A percentile compares a stretch with the other conserved stretches of the same genome.
Conservation (phyloP, 1,140 invertebrate species). For the Magallana gigas region DNA sequence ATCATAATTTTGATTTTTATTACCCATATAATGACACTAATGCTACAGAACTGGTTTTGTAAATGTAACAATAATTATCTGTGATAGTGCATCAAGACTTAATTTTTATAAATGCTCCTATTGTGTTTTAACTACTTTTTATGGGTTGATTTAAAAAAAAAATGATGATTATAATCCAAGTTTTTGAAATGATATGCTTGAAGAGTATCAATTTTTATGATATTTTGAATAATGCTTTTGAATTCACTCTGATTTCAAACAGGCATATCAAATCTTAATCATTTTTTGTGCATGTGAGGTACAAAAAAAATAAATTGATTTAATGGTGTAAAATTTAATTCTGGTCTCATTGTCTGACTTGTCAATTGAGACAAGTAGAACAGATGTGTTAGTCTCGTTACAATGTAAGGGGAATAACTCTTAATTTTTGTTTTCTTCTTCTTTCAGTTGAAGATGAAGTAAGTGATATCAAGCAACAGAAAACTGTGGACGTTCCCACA, state of each 20-base stretch:
- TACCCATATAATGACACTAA: not conserved
- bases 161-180: too few relatives aligned
- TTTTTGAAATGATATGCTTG: too few relatives aligned
- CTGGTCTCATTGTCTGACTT: not conserved
- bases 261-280: too few relatives aligned
- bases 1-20: conserved; percentile 29
- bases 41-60: not conserved
- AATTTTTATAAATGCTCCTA: not conserved
- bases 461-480: conserved; percentile 32
- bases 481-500: conserved; percentile 30
- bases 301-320: too few relatives aligned
- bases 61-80: not conserved
- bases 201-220: too few relatives aligned
- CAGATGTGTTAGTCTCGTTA: not conserved
- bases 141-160: too few relatives aligned
- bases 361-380: not conserved
- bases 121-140: not conserved
- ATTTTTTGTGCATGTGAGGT: too few relatives aligned
- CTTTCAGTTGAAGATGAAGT: conserved; percentile 50
- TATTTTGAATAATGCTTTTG: too few relatives aligned
- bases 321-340: not conserved
- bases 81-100: not conserved
- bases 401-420: conserved; percentile 6
- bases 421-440: conserved; percentile 8
- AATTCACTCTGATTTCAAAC: too few relatives aligned